A percentile compares a stretch with the other conserved stretches of the same genome.
Evolutionary conservation across 2,797 vertebrate genomes (phyloP).

Genomic region (Gephyroberyx darwinii): DNA sequence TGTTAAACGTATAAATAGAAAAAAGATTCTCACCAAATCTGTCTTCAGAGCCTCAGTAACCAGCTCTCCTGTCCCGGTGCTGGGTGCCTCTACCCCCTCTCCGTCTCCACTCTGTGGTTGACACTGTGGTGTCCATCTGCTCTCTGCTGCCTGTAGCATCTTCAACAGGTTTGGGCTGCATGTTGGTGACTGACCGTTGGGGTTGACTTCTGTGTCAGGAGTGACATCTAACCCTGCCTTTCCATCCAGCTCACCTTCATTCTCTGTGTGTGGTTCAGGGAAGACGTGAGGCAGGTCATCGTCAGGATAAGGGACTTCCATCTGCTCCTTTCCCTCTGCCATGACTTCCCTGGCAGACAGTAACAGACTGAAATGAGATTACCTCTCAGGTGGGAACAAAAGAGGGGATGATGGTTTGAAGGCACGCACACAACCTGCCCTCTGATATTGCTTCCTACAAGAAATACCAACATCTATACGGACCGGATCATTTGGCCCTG

Average conservation of each 20-base stretch:
- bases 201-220: constrained; percentile 1
- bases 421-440: constrained; percentile 13
- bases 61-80: not conserved
- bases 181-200: constrained; percentile 28
- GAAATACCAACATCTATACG: not conserved
- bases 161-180: constrained; percentile 59
- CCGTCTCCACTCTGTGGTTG: constrained; percentile 15
- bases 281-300: constrained; percentile 29
- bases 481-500: not conserved
- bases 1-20: not conserved
- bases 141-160: constrained; percentile 73
- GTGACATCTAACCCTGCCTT: not conserved
- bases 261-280: constrained; percentile 23
- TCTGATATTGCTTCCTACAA: constrained; percentile 32
- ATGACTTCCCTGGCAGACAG: constrained; percentile 25
- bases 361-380: constrained; percentile 31
- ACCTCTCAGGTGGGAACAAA: constrained; percentile 18
- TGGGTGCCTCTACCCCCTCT: constrained; percentile 16
- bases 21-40: constrained; percentile 64
- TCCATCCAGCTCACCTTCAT: constrained; percentile 11
- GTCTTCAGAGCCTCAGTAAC: constrained; percentile 64
- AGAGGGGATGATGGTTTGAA: not conserved
- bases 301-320: constrained; percentile 1
- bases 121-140: constrained; percentile 30
- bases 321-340: constrained; percentile 47